phyloP scores from a whole-genome alignment of 2,888 invertebrate genomes.

The Ochropacha duplaris region DNA sequence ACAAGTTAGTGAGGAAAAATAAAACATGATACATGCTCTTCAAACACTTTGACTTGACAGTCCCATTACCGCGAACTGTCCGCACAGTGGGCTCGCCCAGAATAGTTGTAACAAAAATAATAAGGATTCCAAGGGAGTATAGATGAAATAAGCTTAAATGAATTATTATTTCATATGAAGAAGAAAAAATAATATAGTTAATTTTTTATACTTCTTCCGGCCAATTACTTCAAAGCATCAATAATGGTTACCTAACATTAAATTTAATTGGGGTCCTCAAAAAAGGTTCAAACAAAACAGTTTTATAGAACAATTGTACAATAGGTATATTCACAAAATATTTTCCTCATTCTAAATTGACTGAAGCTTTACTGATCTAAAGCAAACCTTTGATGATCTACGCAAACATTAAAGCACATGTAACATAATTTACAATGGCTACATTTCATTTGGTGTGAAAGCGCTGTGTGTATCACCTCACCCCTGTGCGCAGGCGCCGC shows the following conservation, averaged over 20 bases:
- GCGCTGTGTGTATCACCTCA: constrained; percentile 29
- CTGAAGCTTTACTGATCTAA: not conserved
- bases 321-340: too few relatives aligned
- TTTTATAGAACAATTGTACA: too few relatives aligned
- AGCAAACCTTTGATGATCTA: not conserved
- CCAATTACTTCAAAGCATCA: too few relatives aligned
- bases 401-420: not conserved
- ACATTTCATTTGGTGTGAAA: constrained; percentile 1
- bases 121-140: not conserved
- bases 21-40: constrained; percentile 59
- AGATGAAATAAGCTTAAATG: too few relatives aligned
- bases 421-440: not conserved
- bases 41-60: constrained; percentile 63
- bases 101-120: constrained; percentile 6
- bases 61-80: constrained; percentile 67
- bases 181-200: too few relatives aligned
- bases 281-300: too few relatives aligned
- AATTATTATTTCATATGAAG: too few relatives aligned
- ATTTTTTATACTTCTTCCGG: too few relatives aligned
- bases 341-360: too few relatives aligned
- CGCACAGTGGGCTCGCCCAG: constrained; percentile 40
- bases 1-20: constrained; percentile 44
- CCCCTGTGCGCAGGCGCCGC: constrained; percentile 42
- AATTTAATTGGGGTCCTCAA: too few relatives aligned
- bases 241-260: too few relatives aligned